These are phyloP conservation scores for Paralvinella palmiformis DNA, from an alignment of 1,140 invertebrate genomes.

Conservation along the genomic window DNA sequence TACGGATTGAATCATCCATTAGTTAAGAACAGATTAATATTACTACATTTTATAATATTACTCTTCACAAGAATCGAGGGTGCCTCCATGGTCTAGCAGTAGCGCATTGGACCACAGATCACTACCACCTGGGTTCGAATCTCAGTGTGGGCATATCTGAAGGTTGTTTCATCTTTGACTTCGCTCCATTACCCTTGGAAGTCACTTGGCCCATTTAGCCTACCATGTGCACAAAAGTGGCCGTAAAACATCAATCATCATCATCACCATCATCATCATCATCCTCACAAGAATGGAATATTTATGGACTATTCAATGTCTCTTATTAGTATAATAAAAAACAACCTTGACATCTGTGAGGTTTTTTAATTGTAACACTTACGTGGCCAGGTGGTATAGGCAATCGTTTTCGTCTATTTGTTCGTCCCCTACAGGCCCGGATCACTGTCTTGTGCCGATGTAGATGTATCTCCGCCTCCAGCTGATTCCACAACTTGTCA, in stretches of 20 bases:
- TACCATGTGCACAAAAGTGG: too few relatives aligned
- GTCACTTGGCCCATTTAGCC: too few relatives aligned
- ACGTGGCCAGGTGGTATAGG: constrained; percentile 51
- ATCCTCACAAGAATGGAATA: neutral
- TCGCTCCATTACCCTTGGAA: too few relatives aligned
- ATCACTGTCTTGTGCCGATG: constrained; percentile 78
- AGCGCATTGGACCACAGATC: too few relatives aligned
- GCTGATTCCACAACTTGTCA: constrained; percentile 74
- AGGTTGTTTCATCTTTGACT: too few relatives aligned
- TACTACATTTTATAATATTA: too few relatives aligned
- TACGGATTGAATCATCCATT: too few relatives aligned
- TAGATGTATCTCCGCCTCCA: constrained; percentile 78
- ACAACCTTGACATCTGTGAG: neutral
- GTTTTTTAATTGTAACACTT: constrained; percentile 20
- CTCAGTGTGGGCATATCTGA: too few relatives aligned
- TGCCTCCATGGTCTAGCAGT: too few relatives aligned
- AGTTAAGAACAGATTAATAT: too few relatives aligned
- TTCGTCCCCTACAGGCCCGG: constrained; percentile 51
- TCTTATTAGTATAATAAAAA: neutral
- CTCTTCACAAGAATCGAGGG: too few relatives aligned
- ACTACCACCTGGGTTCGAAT: too few relatives aligned
- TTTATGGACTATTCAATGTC: neutral
- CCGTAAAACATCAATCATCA: neutral
- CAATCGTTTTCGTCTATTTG: constrained; percentile 49
- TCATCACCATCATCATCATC: neutral